Evolutionary conservation across 2,797 vertebrate genomes (phyloP).

Genomic region (Manis javanica): DNA sequence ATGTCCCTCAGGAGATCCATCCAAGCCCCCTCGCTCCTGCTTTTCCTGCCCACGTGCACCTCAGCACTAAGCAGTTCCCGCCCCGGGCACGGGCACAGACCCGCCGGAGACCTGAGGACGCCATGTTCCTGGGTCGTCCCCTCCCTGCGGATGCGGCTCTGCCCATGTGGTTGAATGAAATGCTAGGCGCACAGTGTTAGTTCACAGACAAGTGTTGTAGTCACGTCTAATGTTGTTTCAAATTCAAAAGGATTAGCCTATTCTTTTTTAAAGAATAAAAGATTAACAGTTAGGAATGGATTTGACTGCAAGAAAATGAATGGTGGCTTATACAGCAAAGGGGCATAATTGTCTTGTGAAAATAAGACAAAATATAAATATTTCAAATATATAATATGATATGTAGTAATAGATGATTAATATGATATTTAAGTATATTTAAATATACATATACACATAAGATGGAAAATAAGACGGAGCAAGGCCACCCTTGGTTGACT

Average conservation of each 20-base stretch:
- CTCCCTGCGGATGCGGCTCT: accelerated
- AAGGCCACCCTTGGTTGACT: accelerated
- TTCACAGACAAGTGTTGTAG: accelerated
- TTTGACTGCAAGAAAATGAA: neutral
- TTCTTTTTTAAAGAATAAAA: neutral
- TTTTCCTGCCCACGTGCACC: accelerated
- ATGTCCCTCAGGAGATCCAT: accelerated
- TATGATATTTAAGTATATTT: neutral
- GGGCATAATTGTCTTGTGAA: neutral
- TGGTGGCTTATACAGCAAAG: neutral
- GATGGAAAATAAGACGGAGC: neutral
- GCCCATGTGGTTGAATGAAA: neutral
- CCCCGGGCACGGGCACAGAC: too few species aligned
- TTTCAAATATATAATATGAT: neutral
- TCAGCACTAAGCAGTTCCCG: accelerated
- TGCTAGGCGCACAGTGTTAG: accelerated
- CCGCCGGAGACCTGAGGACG: accelerated
- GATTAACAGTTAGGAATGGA: neutral
- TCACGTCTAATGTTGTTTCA: neutral
- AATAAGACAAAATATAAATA: neutral
- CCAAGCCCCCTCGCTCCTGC: neutral
- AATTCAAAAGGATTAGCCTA: neutral
- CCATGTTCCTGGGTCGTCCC: accelerated
- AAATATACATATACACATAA: neutral
- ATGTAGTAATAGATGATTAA: neutral